Percentiles rank a stretch among this genome's conserved stretches.
phyloP scores from a whole-genome alignment of 1,140 invertebrate genomes.

The Magallana angulata region DNA sequence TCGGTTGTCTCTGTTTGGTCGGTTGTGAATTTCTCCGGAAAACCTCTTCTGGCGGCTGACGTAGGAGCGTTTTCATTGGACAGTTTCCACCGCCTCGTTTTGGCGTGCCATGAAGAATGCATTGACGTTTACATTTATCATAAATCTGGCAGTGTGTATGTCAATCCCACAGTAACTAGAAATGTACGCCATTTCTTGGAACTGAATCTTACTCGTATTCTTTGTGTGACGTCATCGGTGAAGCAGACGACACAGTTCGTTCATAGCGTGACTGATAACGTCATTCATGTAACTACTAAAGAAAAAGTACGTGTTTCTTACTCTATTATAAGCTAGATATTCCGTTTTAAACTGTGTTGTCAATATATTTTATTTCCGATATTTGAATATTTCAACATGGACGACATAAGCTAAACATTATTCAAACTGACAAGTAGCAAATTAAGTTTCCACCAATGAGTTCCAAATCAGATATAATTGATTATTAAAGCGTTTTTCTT shows the following conservation, averaged over 20 bases:
- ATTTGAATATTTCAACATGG: too few relatives aligned
- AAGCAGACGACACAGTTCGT: slow-evolving; percentile 7
- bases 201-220: neutral
- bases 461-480: too few relatives aligned
- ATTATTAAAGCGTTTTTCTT: too few relatives aligned
- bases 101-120: neutral
- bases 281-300: slow-evolving; percentile 1
- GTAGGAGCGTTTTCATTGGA: slow-evolving; percentile 4
- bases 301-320: neutral
- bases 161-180: neutral
- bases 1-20: neutral
- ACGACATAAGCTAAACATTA: too few relatives aligned
- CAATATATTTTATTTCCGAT: too few relatives aligned
- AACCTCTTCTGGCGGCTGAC: neutral
- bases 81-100: slow-evolving; percentile 4
- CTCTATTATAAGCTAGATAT: too few relatives aligned
- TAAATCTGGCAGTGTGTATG: neutral
- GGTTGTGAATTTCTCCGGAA: neutral
- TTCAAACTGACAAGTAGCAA: too few relatives aligned
- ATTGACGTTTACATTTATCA: slow-evolving; percentile 6
- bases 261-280: neutral
- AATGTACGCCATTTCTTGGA: slow-evolving; percentile 24
- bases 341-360: too few relatives aligned
- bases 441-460: too few relatives aligned
- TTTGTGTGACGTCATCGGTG: slow-evolving; percentile 4